phyloP scores from a whole-genome alignment of 2,888 invertebrate genomes.

The Cheilosia grossa region DNA sequence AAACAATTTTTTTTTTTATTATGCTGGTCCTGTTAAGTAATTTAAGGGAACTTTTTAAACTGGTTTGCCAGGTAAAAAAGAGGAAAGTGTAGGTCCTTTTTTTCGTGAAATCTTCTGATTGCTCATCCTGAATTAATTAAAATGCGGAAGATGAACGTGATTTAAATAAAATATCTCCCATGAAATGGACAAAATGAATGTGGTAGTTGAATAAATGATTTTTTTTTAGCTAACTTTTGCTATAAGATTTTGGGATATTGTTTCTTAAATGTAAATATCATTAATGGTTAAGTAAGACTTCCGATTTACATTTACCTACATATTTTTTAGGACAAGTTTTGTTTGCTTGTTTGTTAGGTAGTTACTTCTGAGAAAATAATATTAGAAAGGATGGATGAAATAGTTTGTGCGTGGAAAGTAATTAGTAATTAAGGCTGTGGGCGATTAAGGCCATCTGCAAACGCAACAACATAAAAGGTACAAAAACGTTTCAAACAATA shows the following conservation, averaged over 20 bases:
- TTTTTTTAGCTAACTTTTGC: constrained; percentile 38
- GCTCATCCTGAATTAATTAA: constrained; percentile 65
- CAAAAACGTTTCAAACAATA: no score
- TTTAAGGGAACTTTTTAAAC: constrained; percentile 54
- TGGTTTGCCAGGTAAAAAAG: constrained; percentile 35
- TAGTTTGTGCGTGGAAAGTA: no score
- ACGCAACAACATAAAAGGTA: no score
- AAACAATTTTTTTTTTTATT: constrained; percentile 16
- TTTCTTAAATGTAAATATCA: not conserved
- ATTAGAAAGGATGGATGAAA: no score
- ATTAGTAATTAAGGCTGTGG: no score
- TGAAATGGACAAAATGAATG: constrained; percentile 5
- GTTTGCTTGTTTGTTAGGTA: no score
- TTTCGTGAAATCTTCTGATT: constrained; percentile 54
- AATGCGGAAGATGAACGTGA: constrained; percentile 53
- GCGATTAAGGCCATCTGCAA: no score
- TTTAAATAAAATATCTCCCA: constrained; percentile 37
- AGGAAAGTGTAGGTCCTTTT: constrained; percentile 34
- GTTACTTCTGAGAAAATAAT: no score
- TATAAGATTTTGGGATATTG: constrained; percentile 3
- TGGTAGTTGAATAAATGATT: constrained; percentile 46
- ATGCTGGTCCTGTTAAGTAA: constrained; percentile 56
- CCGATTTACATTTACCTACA: no score
- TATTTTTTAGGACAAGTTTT: no score
- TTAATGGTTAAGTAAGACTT: not conserved